Conservation (phyloP, 23 tunicate species). For the Trididemnum clinides region DNA sequence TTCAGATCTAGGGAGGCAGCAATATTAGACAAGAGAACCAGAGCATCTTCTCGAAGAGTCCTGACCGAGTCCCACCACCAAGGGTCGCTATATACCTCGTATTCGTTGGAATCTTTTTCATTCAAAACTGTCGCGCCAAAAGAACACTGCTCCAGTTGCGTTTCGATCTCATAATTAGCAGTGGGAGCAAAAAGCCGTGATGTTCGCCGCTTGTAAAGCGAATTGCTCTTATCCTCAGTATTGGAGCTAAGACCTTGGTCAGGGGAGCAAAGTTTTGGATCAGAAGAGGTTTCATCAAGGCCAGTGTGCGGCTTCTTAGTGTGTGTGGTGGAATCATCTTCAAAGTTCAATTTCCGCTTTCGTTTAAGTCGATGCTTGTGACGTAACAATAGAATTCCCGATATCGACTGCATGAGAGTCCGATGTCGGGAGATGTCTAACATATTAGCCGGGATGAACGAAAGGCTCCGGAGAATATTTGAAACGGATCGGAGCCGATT, state of each 20-base stretch:
- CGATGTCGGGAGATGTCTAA: slow-evolving; percentile 52
- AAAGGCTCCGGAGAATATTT: slow-evolving; percentile 68
- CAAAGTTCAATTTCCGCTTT: neutral
- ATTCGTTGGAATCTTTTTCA: slow-evolving; percentile 1
- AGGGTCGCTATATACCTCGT: slow-evolving; percentile 48
- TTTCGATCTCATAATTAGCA: neutral
- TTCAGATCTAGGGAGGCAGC: slow-evolving; percentile 55
- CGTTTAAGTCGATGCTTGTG: slow-evolving; percentile 70
- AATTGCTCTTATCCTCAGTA: neutral
- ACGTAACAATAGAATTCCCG: slow-evolving; percentile 69
- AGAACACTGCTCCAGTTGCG: neutral
- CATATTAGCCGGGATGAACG: slow-evolving; percentile 62
- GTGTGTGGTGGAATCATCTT: neutral
- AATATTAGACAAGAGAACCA: slow-evolving; percentile 67
- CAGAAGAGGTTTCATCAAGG: neutral
- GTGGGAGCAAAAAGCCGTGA: slow-evolving; percentile 51
- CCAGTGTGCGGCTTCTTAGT: neutral
- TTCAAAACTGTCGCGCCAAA: slow-evolving; percentile 47
- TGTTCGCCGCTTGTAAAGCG: neutral
- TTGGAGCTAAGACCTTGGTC: neutral
- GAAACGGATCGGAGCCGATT: slow-evolving; percentile 60
- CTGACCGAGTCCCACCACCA: slow-evolving; percentile 95
- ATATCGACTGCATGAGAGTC: slow-evolving; percentile 44
- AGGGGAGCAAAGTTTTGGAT: no score
- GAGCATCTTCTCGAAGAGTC: slow-evolving; percentile 74